These are phyloP conservation scores for Danaus plexippus DNA, from an alignment of 1,140 invertebrate genomes.

Conservation along the genomic window DNA sequence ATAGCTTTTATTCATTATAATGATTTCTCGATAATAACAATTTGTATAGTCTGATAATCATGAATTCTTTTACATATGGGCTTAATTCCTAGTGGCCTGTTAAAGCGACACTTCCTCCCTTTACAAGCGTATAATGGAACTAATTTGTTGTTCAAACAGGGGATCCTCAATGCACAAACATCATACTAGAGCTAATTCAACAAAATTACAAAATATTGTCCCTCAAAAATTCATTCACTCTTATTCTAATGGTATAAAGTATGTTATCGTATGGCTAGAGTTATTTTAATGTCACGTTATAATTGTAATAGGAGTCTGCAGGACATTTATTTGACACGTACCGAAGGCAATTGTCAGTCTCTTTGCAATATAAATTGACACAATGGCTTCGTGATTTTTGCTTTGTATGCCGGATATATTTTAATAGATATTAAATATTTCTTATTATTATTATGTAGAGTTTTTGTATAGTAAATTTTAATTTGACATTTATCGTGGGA, in stretches of 20 bases:
- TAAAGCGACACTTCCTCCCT: constrained; percentile 43
- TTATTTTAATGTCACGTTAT: not conserved
- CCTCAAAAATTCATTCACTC: constrained; percentile 4
- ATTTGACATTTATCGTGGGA: too few relatives aligned
- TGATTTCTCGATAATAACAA: not conserved
- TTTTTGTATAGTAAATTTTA: too few relatives aligned
- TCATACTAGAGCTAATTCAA: constrained; percentile 33
- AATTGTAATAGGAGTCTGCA: constrained; percentile 33
- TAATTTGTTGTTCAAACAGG: constrained; percentile 68
- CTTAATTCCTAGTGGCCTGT: constrained; percentile 12
- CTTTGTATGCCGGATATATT: constrained; percentile 40
- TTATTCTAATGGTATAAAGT: constrained; percentile 18
- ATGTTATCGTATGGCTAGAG: constrained; percentile 16
- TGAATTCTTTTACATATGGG: constrained; percentile 19
- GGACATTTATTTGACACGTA: constrained; percentile 55
- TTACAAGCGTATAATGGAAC: constrained; percentile 65
- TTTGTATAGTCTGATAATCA: constrained; percentile 16
- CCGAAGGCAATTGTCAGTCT: constrained; percentile 48
- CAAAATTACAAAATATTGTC: constrained; percentile 6
- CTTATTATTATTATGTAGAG: too few relatives aligned
- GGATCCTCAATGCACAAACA: constrained; percentile 53
- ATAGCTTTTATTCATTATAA: too few relatives aligned
- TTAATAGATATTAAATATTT: constrained; percentile 19
- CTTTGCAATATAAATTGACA: constrained; percentile 36
- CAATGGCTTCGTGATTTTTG: constrained; percentile 47